Evolutionary conservation across 2,797 vertebrate species (phyloP), one percentile per base, ranked within the genome.

Genomic region (Lithobates pipiens): DNA sequence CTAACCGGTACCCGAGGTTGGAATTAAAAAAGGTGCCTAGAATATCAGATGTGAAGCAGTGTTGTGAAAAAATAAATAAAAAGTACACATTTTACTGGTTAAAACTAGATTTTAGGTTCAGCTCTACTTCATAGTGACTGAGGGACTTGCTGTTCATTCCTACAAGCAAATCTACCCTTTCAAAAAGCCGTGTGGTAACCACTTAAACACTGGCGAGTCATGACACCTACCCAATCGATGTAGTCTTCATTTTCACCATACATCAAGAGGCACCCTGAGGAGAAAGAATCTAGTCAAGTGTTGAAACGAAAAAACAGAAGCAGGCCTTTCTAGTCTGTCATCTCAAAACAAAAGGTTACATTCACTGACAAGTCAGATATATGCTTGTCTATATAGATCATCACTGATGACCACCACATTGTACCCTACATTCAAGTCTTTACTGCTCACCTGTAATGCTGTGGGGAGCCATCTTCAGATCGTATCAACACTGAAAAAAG

Each of bases 341-440:
- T 71, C 88, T 93, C 93, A 92, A 92, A 10, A 44, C 0, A 5
- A 63, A 65, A 78, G 0, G 10, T 29, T 57, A 81, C 89, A 90
- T 89, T 63, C 90, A 91, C 44, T 61, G 11, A 3, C 8, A 67
- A 75, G 34, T 80, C 84, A 85, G 84, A 39, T 15, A 85, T 85
- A 85, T 80, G 84, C 84, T 85, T 93, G 93, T 92, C 93, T 63
- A 77, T 76, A 39, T 54, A 0, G 1, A 91, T 93, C n/a, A n/a
- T n/a, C 93, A 93, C 0, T 0, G 84, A 89, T 79, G 77, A 75
- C 13, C 5, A 10, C 2, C 10, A 21, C 18, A 21, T 46, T 46
- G 0, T 5, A 54, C 50, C 15, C 13, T 16, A 5, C 21, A 6
- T 0, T 9, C 4, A 5, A 32, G n/a, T 5, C 1, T 1, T 1